phyloP scores from a whole-genome alignment of 2,797 vertebrate genomes.

The Ceryle rudis region DNA sequence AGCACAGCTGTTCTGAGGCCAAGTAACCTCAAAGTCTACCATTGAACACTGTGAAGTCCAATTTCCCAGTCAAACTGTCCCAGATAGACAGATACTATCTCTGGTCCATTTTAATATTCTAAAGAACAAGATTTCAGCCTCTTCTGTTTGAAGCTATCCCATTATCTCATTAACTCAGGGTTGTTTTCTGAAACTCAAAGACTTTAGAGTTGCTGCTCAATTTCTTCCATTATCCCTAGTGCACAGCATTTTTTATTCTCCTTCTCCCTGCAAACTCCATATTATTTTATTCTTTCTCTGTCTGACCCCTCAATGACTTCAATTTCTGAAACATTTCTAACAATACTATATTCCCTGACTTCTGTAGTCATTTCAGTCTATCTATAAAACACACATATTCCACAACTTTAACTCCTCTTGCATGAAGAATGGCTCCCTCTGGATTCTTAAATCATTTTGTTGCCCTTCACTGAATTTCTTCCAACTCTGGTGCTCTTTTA shows the following conservation, averaged over 20 bases:
- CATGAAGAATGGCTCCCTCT: not conserved
- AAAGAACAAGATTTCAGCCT: not conserved
- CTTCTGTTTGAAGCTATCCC: not conserved
- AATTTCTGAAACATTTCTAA: not conserved
- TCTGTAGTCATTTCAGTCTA: not conserved
- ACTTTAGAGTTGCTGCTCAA: not conserved
- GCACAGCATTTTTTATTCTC: not conserved
- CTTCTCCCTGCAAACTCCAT: not conserved
- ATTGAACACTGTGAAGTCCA: rapidly evolving
- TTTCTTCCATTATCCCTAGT: not conserved
- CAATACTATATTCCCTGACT: not conserved
- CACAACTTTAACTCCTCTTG: not conserved
- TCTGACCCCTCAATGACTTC: not conserved
- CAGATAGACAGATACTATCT: rapidly evolving
- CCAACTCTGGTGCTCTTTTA: not conserved
- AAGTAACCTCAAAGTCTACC: not conserved
- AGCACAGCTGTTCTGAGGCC: not conserved
- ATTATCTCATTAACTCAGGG: rapidly evolving
- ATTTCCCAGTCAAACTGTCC: not conserved
- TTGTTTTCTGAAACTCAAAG: not conserved
- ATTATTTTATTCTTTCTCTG: not conserved
- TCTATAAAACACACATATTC: not conserved
- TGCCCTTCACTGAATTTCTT: not conserved
- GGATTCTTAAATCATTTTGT: not conserved
- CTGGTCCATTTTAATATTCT: not conserved